Evolutionary conservation across 2,888 invertebrate species (phyloP).

Genomic region (Scaptomyza reducta): DNA sequence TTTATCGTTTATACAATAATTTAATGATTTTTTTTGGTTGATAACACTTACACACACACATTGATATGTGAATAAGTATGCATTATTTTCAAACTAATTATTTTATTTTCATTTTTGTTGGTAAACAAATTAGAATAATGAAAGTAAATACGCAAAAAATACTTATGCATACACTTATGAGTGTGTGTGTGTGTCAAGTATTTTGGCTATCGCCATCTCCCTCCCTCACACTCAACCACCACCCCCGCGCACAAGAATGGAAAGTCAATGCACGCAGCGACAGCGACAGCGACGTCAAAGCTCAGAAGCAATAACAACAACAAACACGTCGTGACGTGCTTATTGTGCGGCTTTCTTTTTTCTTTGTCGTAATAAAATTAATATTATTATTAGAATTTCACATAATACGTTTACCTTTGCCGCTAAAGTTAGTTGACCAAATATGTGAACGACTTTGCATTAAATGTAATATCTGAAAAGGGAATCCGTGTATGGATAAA

Average conservation of each 20-base stretch:
- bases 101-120: constrained; percentile 44
- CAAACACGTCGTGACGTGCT: constrained; percentile 25
- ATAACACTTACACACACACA: neutral
- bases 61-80: constrained; percentile 22
- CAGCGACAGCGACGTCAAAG: constrained; percentile 44
- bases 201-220: neutral
- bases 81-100: constrained; percentile 25
- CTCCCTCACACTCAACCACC: neutral
- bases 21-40: constrained; percentile 18
- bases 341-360: constrained; percentile 66
- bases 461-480: neutral
- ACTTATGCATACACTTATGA: constrained; percentile 13
- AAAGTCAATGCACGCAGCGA: constrained; percentile 73
- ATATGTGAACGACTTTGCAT: constrained; percentile 28
- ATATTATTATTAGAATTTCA: constrained; percentile 69
- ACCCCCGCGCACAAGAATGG: constrained; percentile 52
- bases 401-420: constrained; percentile 46
- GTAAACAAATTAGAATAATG: constrained; percentile 53
- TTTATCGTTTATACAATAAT: constrained; percentile 45
- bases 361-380: constrained; percentile 54
- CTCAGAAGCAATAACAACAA: constrained; percentile 40
- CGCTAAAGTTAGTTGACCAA: constrained; percentile 34
- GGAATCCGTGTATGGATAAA: too few species aligned
- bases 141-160: constrained; percentile 44
- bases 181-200: constrained; percentile 6